Base-by-base conservation (phyloP, 2,888 invertebrate species). In the Syrphus vitripennis region DNA sequence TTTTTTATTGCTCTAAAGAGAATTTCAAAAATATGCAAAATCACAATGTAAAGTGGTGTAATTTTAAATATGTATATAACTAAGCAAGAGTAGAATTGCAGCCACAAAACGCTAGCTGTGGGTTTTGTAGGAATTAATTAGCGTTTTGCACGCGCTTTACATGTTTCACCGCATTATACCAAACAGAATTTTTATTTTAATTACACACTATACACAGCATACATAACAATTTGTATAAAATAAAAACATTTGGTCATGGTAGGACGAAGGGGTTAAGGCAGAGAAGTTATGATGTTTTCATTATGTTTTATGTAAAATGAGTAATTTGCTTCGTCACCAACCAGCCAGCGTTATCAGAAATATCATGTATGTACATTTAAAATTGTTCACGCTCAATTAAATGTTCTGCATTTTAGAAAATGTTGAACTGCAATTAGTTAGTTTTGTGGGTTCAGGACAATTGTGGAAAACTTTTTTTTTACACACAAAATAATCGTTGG, bases 131-230 rank as follows among this genome's bases (percentile, higher is more conserved):
- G 61, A 45, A 55, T 63, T 79, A 79, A 83, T 83, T 74, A 83
- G 55, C 74, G 71, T 79, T 74, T 70, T 45, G 63, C 83, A 83
- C 74, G 74, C 78, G 74, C 78, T 55, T 55, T 78, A 59, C 59
- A 83, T 72, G 82, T 55, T 26, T 29, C 29, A 74, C 67, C 67
- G 31, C 74, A 78, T 69, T 69, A 61, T 37, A 72, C 42, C 34
- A 16, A 71, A 61, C 63, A 72, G 29, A 53, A n/a, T n/a, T n/a
- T n/a, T n/a, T n/a, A n/a, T n/a, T n/a, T n/a, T n/a, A n/a, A n/a
- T n/a, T n/a, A n/a, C n/a, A n/a, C n/a, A n/a, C n/a, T n/a, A n/a
- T n/a, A n/a, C n/a, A n/a, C n/a, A n/a, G n/a, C n/a, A n/a, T n/a
- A n/a, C n/a, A n/a, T n/a, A n/a, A n/a, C n/a, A n/a, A n/a, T n/a